These are phyloP conservation scores for Mesocricetus auratus DNA, from an alignment of 2,113 vertebrate genomes.

Conservation along the genomic window DNA sequence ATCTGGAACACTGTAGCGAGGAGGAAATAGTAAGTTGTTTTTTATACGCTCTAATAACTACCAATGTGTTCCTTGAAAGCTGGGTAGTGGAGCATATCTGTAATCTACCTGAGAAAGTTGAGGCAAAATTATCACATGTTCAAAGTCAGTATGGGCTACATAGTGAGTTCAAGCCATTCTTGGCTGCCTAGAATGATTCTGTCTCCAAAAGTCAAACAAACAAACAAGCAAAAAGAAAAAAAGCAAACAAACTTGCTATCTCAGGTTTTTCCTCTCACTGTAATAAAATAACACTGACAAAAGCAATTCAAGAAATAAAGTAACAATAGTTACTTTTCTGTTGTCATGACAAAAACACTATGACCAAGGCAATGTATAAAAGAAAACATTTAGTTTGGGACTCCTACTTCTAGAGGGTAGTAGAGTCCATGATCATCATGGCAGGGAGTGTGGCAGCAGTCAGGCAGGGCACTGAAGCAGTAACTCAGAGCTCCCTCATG, in stretches of 20 bases:
- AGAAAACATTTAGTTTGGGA: neutral
- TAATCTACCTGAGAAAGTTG: neutral
- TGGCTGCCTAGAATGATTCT: neutral
- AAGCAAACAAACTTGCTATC: neutral
- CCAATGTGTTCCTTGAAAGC: neutral
- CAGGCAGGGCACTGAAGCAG: no score
- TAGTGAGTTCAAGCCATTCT: neutral
- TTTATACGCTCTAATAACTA: neutral
- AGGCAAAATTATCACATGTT: neutral
- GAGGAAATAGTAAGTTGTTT: conserved; percentile 35
- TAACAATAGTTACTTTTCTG: neutral
- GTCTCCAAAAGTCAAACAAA: neutral
- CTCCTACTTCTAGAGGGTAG: neutral
- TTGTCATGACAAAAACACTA: neutral
- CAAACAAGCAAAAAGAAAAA: neutral
- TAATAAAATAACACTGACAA: neutral
- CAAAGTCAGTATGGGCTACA: neutral
- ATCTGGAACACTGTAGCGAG: neutral
- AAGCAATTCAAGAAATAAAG: neutral
- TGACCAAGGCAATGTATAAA: neutral
- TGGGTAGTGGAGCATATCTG: neutral
- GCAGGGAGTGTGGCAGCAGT: neutral
- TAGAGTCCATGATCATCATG: neutral
- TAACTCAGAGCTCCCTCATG: neutral
- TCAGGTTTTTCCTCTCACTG: neutral